Conservation (phyloP, 2,113 vertebrate species). For the Xyliphius kryptos region DNA sequence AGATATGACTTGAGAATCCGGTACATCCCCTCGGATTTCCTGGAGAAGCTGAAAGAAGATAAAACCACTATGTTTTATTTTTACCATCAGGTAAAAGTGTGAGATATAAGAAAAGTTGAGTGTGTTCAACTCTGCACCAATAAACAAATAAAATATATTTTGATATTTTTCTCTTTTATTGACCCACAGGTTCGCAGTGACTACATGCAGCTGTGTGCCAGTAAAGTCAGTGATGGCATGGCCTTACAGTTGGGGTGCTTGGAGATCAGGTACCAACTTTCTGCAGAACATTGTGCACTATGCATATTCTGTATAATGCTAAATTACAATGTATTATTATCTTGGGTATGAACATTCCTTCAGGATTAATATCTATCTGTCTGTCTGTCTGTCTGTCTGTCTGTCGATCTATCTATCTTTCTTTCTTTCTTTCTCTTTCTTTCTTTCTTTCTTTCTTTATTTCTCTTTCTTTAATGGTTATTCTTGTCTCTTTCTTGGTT, state of each 20-base stretch:
- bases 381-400: too few relatives aligned
- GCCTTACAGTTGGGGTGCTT: conserved; percentile 89
- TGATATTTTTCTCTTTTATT: neutral
- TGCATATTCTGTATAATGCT: neutral
- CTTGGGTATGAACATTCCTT: too few relatives aligned
- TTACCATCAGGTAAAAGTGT: conserved; percentile 97
- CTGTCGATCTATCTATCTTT: too few relatives aligned
- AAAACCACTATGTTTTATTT: conserved; percentile 87
- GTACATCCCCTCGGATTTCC: conserved; percentile 77
- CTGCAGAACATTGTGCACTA: neutral
- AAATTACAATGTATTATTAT: too few relatives aligned
- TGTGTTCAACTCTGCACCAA: too few relatives aligned
- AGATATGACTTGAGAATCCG: conserved; percentile 90
- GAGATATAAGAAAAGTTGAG: too few relatives aligned
- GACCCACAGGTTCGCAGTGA: conserved; percentile 76
- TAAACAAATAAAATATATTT: too few relatives aligned
- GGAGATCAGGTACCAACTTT: conserved; percentile 75
- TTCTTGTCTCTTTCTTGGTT: too few relatives aligned
- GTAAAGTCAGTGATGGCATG: conserved; percentile 89
- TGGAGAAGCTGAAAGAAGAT: conserved; percentile 79
- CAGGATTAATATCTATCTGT: too few relatives aligned
- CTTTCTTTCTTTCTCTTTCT: too few relatives aligned
- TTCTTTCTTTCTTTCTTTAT: too few relatives aligned
- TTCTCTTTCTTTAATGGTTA: too few relatives aligned
- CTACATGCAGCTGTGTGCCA: conserved; percentile 84